phyloP scores from a whole-genome alignment of 2,797 vertebrate species.

The Hylomyscus alleni region DNA sequence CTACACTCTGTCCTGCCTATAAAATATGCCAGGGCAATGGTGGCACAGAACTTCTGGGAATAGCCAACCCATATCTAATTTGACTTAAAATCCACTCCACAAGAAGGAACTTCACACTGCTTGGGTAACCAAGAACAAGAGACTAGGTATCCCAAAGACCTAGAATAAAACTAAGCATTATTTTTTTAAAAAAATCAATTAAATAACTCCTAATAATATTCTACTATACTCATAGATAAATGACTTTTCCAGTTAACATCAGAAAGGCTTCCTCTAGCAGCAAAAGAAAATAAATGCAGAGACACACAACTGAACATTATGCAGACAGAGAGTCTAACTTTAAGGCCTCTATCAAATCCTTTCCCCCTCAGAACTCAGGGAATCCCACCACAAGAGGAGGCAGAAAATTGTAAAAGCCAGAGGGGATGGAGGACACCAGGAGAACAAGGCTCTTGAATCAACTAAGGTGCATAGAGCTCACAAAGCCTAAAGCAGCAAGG shows the following conservation, averaged over 20 bases:
- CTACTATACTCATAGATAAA: background rate
- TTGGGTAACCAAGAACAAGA: background rate
- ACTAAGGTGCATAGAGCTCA: background rate
- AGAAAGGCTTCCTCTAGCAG: background rate
- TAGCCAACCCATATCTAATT: background rate
- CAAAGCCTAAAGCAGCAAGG: background rate
- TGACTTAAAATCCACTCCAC: background rate
- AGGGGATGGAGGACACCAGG: background rate
- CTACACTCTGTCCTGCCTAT: background rate
- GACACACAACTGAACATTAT: background rate
- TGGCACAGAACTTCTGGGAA: background rate
- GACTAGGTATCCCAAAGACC: background rate
- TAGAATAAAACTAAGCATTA: background rate
- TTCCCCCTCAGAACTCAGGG: background rate
- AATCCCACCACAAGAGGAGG: background rate
- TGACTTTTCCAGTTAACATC: background rate
- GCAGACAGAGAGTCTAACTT: background rate
- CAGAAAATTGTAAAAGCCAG: background rate
- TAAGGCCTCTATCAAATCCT: background rate
- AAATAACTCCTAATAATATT: background rate
- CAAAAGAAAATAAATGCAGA: background rate
- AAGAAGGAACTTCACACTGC: background rate
- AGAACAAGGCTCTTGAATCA: background rate
- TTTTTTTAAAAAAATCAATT: background rate
- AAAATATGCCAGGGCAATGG: background rate